Evolutionary conservation across 2,113 vertebrate species (phyloP).

Genomic region (Lepus timidus): DNA sequence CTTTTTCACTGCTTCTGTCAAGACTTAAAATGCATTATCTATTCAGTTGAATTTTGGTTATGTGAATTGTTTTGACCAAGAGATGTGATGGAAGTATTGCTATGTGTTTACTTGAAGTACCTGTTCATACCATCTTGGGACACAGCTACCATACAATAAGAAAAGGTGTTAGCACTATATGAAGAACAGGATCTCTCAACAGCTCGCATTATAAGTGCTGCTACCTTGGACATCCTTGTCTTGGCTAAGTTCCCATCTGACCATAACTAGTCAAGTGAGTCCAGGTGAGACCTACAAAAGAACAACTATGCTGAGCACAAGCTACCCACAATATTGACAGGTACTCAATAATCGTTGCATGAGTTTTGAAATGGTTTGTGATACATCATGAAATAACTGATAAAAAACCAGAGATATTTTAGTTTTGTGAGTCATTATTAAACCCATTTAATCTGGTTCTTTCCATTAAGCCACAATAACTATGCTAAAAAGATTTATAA

Average conservation of each 20-base stretch:
- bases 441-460: background rate
- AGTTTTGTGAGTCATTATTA: background rate
- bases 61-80: background rate
- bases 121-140: background rate
- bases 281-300: background rate
- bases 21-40: background rate
- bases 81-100: background rate
- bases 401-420: background rate
- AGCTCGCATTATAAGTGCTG: background rate
- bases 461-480: background rate
- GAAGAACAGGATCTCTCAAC: background rate
- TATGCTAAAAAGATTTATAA: background rate
- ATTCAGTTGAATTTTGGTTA: background rate
- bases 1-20: background rate
- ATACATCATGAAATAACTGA: background rate
- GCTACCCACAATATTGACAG: background rate
- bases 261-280: background rate
- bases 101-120: background rate
- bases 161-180: background rate
- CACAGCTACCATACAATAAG: background rate
- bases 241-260: background rate
- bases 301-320: background rate
- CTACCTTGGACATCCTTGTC: background rate
- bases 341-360: background rate
- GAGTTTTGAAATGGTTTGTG: background rate